Conservation (phyloP, 2,888 invertebrate species). For the Metallyticus violacea region DNA sequence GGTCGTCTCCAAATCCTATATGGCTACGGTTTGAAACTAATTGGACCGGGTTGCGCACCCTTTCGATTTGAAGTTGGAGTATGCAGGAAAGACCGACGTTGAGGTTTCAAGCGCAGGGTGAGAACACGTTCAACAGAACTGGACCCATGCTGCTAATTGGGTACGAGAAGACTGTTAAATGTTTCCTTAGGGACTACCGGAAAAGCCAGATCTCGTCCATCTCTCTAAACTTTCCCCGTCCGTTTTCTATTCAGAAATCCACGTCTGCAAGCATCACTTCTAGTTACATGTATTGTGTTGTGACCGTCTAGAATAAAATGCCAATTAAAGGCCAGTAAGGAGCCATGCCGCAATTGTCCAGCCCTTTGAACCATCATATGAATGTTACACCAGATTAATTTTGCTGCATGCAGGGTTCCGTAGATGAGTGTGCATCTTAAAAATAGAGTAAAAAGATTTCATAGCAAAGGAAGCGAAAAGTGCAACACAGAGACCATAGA, state of each 20-base stretch:
- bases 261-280: neutral
- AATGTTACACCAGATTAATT: too few relatives aligned
- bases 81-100: neutral
- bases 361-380: neutral
- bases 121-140: neutral
- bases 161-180: neutral
- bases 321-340: neutral
- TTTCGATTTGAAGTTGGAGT: neutral
- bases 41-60: neutral
- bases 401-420: too few relatives aligned
- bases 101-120: neutral
- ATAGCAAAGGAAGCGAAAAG: too few relatives aligned
- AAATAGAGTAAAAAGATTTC: too few relatives aligned
- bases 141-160: conserved; percentile 1
- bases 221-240: neutral
- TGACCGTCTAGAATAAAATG: neutral
- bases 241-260: neutral
- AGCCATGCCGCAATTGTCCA: neutral
- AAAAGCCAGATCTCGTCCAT: neutral
- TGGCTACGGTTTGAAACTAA: neutral
- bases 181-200: neutral
- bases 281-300: neutral
- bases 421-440: too few relatives aligned
- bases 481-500: too few relatives aligned
- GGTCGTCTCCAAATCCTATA: neutral